Base-by-base conservation (phyloP, 2,888 invertebrate genomes). In the Cryptocephalus primarius region DNA sequence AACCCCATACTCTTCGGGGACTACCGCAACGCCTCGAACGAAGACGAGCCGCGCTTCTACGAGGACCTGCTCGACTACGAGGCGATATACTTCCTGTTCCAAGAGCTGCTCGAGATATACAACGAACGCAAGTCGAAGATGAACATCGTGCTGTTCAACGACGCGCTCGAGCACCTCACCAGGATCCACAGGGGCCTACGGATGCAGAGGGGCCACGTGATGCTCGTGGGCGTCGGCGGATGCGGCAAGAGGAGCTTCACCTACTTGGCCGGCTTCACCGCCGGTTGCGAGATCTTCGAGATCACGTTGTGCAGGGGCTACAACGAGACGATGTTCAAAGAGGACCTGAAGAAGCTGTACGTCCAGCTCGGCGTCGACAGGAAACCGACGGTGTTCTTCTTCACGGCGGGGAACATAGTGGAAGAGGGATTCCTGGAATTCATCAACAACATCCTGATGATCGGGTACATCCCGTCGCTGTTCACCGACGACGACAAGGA, bases 401-500 rank as follows among this genome's bases (percentile, higher is more conserved):
- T 93, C 61, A 83, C 87, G 0, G 86, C 88, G 12, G 79, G 88
- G 9, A 89, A 93, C 76, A 78, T 88, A 47, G 74, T 82, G 0
- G 85, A 88, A 59, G 88, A 88, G 66, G 82, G 85, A 10, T 93
- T 94, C 65, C 68, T 94, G 48, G 93, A 94, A 69, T 75, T 88
- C 54, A 87, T 93, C 48, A 94, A 94, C 70, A 93, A 92, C 62
- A 91, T 94, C 66, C 69, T 94, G 48, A 90, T 90, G 68, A 86
- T 88, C 44, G 93, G 70, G 9, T 83, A 88, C 69, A 85, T 92
- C 2, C 89, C 92, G 0, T 84, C 92, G 0, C 70, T 94, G 36
- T 94, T 89, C 61, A 76, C 79, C 4, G 92, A 93, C 51, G 92
- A 92, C 42, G 93, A 94, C 55, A 92, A 89, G 59, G 92, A 93